phyloP scores from a whole-genome alignment of 1,140 invertebrate genomes.

The Pararge aegeria region DNA sequence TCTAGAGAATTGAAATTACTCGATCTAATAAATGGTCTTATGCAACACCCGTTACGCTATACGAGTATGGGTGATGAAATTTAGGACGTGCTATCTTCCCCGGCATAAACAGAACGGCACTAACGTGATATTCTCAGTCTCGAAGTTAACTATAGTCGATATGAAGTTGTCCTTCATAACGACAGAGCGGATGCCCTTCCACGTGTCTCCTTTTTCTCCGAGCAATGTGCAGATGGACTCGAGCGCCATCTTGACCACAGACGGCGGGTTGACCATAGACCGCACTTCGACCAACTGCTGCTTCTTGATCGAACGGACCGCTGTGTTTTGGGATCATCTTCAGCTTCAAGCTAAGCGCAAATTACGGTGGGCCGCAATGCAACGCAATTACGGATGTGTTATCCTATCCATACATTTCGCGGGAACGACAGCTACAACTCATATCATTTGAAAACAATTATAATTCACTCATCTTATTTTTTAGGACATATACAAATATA shows the following conservation, averaged over 20 bases:
- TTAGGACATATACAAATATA: no score
- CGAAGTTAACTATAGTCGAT: constrained; percentile 98
- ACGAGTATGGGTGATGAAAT: not conserved
- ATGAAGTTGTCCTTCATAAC: constrained; percentile 99
- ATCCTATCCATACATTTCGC: no score
- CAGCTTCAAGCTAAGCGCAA: constrained; percentile 37
- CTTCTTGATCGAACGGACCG: constrained; percentile 98
- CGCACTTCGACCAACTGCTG: constrained; percentile 97
- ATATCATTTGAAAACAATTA: no score
- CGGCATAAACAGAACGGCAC: constrained; percentile 41
- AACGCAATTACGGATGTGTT: not conserved
- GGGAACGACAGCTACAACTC: no score
- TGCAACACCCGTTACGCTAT: not conserved
- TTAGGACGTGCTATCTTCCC: constrained; percentile 35
- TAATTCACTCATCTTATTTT: no score
- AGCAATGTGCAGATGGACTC: constrained; percentile 97
- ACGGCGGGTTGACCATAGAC: constrained; percentile 96
- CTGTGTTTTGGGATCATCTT: constrained; percentile 78
- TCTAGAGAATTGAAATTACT: no score
- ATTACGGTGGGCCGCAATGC: not conserved
- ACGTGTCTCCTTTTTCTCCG: constrained; percentile 93
- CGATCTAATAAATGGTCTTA: not conserved
- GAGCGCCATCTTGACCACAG: constrained; percentile 94
- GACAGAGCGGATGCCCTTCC: constrained; percentile 95
- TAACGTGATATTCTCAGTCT: constrained; percentile 96